Evolutionary conservation across 2,113 vertebrate species (phyloP).

Genomic region (Pelmatolapia mariae): DNA sequence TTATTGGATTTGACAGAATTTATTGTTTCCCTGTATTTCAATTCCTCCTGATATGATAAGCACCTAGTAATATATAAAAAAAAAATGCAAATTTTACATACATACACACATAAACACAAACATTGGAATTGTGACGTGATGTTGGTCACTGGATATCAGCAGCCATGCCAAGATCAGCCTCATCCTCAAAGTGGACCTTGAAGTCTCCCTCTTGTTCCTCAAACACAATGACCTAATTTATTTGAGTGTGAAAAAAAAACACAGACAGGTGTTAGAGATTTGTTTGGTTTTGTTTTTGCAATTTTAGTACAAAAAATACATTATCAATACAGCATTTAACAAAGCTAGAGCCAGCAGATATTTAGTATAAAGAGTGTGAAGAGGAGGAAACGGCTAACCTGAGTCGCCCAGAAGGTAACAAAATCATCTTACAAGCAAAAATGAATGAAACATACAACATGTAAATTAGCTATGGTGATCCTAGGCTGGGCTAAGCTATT

Average conservation of each 20-base stretch:
- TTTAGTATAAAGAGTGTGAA: not conserved
- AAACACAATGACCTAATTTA: conserved; percentile 81
- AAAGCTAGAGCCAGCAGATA: not conserved
- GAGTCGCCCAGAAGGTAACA: not conserved
- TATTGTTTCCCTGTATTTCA: not conserved
- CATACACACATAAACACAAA: not conserved
- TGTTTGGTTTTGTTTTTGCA: not conserved
- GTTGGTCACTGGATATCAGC: conserved; percentile 63
- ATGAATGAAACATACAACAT: not conserved
- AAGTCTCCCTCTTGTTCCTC: conserved; percentile 83
- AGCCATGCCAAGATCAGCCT: conserved; percentile 80
- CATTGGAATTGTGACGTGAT: not conserved
- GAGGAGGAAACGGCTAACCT: not conserved
- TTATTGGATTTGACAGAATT: not conserved
- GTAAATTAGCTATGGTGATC: not conserved
- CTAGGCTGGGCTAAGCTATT: not conserved
- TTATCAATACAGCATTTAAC: not conserved
- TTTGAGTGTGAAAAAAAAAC: not conserved
- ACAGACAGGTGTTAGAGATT: not conserved
- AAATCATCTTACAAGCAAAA: no score
- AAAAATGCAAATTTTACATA: not conserved
- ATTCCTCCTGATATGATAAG: not conserved
- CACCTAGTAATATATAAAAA: not conserved
- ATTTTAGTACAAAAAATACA: not conserved
- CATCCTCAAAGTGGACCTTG: conserved; percentile 78